Evolutionary conservation across 2,113 vertebrate genomes (phyloP), one percentile per base, ranked within the genome.

Genomic region (Caloenas nicobarica): DNA sequence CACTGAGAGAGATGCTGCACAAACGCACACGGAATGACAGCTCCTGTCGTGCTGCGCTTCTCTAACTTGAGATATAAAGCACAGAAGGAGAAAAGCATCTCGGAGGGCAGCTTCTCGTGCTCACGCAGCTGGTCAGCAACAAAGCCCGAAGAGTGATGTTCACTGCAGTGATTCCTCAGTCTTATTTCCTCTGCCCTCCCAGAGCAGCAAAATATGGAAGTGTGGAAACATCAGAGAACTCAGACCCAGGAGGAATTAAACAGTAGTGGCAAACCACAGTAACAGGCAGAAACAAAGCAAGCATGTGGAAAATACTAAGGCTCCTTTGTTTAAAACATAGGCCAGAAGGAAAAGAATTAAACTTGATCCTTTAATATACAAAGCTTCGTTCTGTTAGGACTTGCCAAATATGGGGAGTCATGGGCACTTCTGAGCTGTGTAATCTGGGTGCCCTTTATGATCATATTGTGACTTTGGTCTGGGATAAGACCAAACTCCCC

Each of bases 391-490:
- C 74, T 78, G 15, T 57, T 68, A 60, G 14, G 19, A 50, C 38
- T 31, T 78, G 50, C 11, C 57, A 54, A 65, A 15, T 38, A 23
- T 4, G 18, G n/a, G 26, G 16, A 26, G 26, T 11, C 33, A n/a
- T 36, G 51, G 42, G 29, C 7, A 7, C 11, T 54, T 48, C 50
- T 50, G n/a, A 86, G 24, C 53, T 38, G 31, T 64, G 22, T 53
- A 14, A 13, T n/a, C n/a, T 22, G 42, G 5, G 29, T 58, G 3
- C 42, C 8, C 6, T 53, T 57, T 14, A 1, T 3, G 4, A 28
- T 40, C 5, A 0, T 7, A 4, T 79, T 2, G 0, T 29, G 16
- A 16, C 13, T 74, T 65, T 36, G 18, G 38, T 50, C 13, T 54
- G 72, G 25, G 29, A 5, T 79, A 17, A 69, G 24, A n/a, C 22